Percentiles rank a stretch among this genome's conserved stretches.
Conservation (phyloP, 2,797 vertebrate genomes). For the Amazona ochrocephala region DNA sequence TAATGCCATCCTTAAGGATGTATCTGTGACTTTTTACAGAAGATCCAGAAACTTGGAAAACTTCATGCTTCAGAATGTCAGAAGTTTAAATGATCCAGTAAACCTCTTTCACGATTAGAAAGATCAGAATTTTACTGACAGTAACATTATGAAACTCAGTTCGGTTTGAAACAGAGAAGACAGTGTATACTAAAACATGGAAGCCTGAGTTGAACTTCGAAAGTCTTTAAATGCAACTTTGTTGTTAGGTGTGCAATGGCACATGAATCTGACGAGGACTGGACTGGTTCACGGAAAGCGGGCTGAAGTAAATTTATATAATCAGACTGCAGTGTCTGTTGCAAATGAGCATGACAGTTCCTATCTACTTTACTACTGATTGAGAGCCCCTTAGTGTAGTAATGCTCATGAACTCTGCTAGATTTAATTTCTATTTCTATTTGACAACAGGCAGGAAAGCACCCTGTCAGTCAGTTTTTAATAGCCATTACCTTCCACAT, state of each 20-base stretch:
- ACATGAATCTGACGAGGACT: background rate
- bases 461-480: conserved; percentile 31
- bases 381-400: conserved; percentile 48
- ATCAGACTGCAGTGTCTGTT: conserved; percentile 38
- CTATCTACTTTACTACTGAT: conserved; percentile 39
- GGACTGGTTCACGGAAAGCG: background rate
- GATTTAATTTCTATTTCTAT: conserved; percentile 63
- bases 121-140: background rate
- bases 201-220: background rate
- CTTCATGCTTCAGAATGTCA: background rate
- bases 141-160: background rate
- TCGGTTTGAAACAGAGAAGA: background rate
- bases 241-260: background rate
- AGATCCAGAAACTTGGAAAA: background rate
- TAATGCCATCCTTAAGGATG: background rate
- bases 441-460: conserved; percentile 42
- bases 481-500: background rate
- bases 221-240: background rate
- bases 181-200: background rate
- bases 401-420: conserved; percentile 53
- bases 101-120: background rate
- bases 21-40: background rate
- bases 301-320: conserved; percentile 23
- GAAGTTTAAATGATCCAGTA: background rate
- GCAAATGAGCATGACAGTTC: conserved; percentile 54